Percentiles rank a stretch among this genome's conserved stretches.
phyloP scores from a whole-genome alignment of 2,113 vertebrate genomes.

The Diadophis punctatus region DNA sequence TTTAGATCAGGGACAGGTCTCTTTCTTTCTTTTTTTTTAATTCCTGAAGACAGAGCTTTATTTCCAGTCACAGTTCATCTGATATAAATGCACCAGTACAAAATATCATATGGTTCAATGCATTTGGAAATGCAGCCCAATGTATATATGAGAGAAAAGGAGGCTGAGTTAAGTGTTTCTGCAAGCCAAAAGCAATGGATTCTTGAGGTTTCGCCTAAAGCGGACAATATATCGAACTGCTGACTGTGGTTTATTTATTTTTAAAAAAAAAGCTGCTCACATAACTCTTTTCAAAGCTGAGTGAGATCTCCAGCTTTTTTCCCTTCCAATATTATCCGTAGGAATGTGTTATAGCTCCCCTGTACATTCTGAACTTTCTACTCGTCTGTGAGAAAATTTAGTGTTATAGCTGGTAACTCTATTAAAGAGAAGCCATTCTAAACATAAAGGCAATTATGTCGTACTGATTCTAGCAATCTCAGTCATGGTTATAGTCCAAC shows the following conservation, averaged over 20 bases:
- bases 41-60: constrained; percentile 54
- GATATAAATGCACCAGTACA: constrained; percentile 62
- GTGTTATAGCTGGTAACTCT: not conserved
- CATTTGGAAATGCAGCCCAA: constrained; percentile 55
- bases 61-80: constrained; percentile 69
- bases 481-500: not conserved
- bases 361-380: not conserved
- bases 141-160: constrained; percentile 49
- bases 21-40: constrained; percentile 30
- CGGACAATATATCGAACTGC: not conserved
- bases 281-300: not conserved
- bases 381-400: not conserved
- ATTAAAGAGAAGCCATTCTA: not conserved
- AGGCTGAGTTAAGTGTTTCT: constrained; percentile 8
- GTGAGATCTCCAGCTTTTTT: not conserved
- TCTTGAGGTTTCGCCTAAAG: not conserved
- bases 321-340: not conserved
- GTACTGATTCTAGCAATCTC: not conserved
- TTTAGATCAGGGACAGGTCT: constrained; percentile 53
- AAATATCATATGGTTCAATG: constrained; percentile 61
- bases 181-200: constrained; percentile 1
- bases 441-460: not conserved
- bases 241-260: not conserved
- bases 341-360: not conserved
- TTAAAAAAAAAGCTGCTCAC: no score